phyloP scores from a whole-genome alignment of 2,797 vertebrate species.

The Craterocephalus amniculus region DNA sequence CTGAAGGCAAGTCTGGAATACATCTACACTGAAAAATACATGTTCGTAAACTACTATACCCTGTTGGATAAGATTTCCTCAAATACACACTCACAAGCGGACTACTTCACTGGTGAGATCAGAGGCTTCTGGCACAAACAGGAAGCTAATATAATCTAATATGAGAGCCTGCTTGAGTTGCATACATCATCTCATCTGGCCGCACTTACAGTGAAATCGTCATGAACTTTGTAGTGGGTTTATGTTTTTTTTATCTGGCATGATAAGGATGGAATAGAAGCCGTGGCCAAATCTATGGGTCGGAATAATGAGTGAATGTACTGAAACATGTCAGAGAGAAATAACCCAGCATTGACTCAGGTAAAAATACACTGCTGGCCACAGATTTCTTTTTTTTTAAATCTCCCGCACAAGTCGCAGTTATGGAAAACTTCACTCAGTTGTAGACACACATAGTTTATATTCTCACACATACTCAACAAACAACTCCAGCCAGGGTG shows the following conservation, averaged over 20 bases:
- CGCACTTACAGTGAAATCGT: conserved; percentile 50
- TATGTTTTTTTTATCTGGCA: conserved; percentile 58
- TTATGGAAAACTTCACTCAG: conserved; percentile 16
- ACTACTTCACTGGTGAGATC: conserved; percentile 46
- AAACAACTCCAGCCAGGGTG: conserved; percentile 35
- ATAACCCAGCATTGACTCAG: conserved; percentile 47
- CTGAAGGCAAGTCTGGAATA: not conserved
- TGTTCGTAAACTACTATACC: not conserved
- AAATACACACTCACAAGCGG: conserved; percentile 3
- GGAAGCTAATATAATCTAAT: conserved; percentile 70
- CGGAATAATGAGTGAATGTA: conserved; percentile 24
- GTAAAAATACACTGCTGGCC: conserved; percentile 44
- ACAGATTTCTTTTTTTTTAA: conserved; percentile 24
- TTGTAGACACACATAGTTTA: conserved; percentile 7
- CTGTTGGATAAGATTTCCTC: conserved; percentile 22
- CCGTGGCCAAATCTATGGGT: conserved; percentile 31
- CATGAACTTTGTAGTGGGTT: conserved; percentile 36
- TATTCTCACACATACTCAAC: conserved; percentile 13
- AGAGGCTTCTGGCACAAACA: conserved; percentile 61
- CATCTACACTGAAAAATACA: not conserved
- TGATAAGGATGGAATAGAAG: conserved; percentile 24
- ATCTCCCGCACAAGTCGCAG: conserved; percentile 30
- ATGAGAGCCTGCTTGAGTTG: conserved; percentile 49
- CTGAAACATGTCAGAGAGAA: conserved; percentile 42
- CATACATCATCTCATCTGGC: conserved; percentile 56